phyloP scores from a whole-genome alignment of 2,797 vertebrate genomes.

The Lutjanus campechanus region DNA sequence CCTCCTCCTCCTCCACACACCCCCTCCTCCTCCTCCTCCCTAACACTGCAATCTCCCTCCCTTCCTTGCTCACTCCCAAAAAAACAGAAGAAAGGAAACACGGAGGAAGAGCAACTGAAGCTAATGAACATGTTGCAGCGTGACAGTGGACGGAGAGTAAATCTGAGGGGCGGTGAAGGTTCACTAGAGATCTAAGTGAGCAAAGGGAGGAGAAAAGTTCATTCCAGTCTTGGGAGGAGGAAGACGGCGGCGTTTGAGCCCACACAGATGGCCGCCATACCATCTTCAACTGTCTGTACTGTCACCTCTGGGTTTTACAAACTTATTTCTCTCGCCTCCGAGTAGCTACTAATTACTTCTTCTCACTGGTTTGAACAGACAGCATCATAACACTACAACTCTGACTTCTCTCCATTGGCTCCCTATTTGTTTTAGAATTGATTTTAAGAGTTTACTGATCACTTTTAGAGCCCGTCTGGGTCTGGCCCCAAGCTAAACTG shows the following conservation, averaged over 20 bases:
- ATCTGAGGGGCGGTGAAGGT: slow-evolving; percentile 71
- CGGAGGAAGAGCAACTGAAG: slow-evolving; percentile 39
- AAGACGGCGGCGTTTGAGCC: slow-evolving; percentile 13
- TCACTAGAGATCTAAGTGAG: slow-evolving; percentile 70
- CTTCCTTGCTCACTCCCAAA: slow-evolving; percentile 13
- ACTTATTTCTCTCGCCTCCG: no score
- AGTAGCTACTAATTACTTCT: no score
- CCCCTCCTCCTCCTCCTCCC: slow-evolving; percentile 28
- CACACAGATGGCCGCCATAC: slow-evolving; percentile 41
- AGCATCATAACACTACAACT: no score
- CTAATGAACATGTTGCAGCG: slow-evolving; percentile 82
- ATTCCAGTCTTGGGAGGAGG: slow-evolving; percentile 21
- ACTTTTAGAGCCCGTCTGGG: no score
- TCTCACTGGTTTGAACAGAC: no score
- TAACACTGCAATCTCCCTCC: slow-evolving; percentile 42
- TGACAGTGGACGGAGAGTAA: slow-evolving; percentile 65
- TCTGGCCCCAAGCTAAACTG: no score
- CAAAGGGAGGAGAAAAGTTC: slow-evolving; percentile 26
- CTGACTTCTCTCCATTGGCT: no score
- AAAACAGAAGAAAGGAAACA: slow-evolving; percentile 45
- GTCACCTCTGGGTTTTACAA: neutral
- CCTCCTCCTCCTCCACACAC: slow-evolving; percentile 9
- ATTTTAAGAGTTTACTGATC: no score
- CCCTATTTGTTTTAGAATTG: no score
- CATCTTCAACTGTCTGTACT: neutral